Evolutionary conservation across 2,888 invertebrate species (phyloP).

Genomic region (Drosophila tanythrix): DNA sequence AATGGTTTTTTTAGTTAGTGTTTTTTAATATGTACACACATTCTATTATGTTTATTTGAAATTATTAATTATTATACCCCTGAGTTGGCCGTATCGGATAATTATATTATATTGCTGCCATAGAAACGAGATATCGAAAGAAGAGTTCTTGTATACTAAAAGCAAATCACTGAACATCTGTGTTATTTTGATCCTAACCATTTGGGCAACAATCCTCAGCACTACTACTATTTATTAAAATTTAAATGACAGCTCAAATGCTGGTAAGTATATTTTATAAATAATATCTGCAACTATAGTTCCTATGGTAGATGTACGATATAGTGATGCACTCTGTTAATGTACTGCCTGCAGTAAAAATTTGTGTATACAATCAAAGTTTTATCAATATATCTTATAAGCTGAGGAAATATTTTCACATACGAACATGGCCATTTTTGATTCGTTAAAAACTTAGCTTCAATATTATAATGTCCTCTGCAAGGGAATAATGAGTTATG

Average conservation of each 20-base stretch:
- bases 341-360: not conserved
- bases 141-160: not conserved
- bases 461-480: not conserved
- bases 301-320: not conserved
- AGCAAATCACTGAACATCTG: not conserved
- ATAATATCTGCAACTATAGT: not conserved
- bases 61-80: not conserved
- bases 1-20: not conserved
- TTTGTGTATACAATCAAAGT: too few species aligned
- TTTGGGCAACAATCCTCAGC: not conserved
- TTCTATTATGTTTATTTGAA: constrained; percentile 5
- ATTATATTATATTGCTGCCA: not conserved
- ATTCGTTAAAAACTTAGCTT: not conserved
- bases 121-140: not conserved
- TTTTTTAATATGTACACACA: constrained; percentile 25
- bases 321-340: not conserved
- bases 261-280: not conserved
- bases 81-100: too few species aligned
- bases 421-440: not conserved
- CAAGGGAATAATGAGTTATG: not conserved
- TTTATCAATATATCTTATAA: too few species aligned
- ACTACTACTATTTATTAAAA: not conserved
- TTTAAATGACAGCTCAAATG: too few species aligned
- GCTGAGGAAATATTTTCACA: too few species aligned
- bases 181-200: not conserved